Base-by-base conservation (phyloP, 1,140 invertebrate species). In the Pemphigus obesinymphae region DNA sequence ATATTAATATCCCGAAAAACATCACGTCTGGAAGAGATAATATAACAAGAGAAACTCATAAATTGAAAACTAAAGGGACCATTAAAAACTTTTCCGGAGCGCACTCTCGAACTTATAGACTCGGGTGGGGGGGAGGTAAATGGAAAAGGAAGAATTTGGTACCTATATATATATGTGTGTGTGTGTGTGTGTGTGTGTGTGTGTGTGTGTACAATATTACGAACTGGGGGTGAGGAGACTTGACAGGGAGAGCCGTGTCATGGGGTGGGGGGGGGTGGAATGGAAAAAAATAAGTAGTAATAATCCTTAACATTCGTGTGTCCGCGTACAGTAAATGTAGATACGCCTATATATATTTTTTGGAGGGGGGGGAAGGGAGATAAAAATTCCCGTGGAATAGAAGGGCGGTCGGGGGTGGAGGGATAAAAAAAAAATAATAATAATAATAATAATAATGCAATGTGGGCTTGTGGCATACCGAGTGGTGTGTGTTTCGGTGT, bases 41-140 rank as follows among this genome's bases (percentile, higher is more conserved):
- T n/a, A n/a, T 73, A 76, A 76, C 73, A 43, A 40, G 55, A 43
- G 31, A 78, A 78, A 61, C 75, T 61, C 75, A 61, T 61, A 78
- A 78, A 78, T 80, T 63, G 76, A 61, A 80, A 80, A 80, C 76
- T 63, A 80, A 80, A 80, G 37, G 76, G 76, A 80, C 76, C 55
- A 80, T 80, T 80, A 80, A 63, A 80, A 80, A 80, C 8, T 80
- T 80, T 80, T 80, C 55, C 76, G 31, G 55, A 17, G 55, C 76
- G 45, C 31, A 31, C 70, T 73, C 45, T 73, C 45, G 17, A 48
- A 73, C 11, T 50, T 3, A 50, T 50, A 50, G 4, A 3, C 4
- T 50, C 20, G 48, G 15, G 4, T 6, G 48, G 4, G 45, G 7
- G 2, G 15, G 48, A 17, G 17, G n/a, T 5, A 1, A 4, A 40